A percentile compares a stretch with the other conserved stretches of the same genome.
Conservation (phyloP, 2,888 invertebrate genomes). For the Nemurella pictetii region DNA sequence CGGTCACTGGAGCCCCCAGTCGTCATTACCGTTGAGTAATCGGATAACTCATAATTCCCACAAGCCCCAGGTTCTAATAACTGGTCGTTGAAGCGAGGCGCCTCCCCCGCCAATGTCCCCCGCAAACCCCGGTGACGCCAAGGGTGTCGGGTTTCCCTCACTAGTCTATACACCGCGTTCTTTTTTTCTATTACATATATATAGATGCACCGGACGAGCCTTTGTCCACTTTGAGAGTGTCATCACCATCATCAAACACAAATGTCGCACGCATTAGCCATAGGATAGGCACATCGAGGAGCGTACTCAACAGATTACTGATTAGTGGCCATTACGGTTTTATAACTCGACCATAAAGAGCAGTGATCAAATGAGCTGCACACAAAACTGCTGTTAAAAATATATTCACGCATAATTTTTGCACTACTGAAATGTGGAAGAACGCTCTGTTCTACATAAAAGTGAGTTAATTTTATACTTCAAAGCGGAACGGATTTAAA, state of each 20-base stretch:
- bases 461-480: neutral
- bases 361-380: neutral
- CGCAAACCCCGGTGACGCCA: neutral
- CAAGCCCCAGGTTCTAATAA: neutral
- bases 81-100: neutral
- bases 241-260: neutral
- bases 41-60: neutral
- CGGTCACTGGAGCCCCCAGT: neutral
- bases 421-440: neutral
- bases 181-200: neutral
- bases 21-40: neutral
- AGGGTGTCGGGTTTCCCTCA: too few relatives aligned
- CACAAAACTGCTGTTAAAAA: neutral
- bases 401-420: neutral
- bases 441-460: neutral
- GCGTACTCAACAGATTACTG: neutral
- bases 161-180: neutral
- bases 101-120: neutral
- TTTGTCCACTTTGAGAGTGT: neutral
- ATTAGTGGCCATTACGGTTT: neutral
- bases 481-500: neutral
- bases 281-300: neutral
- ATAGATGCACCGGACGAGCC: neutral
- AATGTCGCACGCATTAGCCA: neutral
- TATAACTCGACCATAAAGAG: neutral